Conservation (phyloP, 2,888 invertebrate genomes). For the Augochlorella aurata region DNA sequence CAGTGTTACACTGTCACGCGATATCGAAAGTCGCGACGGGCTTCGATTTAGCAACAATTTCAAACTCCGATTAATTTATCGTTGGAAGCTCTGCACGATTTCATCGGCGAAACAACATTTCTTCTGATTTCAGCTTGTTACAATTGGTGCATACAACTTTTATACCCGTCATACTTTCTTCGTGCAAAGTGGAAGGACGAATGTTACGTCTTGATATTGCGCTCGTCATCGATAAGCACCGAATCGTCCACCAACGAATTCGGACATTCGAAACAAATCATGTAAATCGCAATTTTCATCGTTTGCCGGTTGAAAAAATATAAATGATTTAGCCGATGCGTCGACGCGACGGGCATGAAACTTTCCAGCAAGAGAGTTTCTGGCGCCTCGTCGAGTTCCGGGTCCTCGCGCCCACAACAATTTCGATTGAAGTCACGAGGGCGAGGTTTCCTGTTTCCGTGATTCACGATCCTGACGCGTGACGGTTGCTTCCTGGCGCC, state of each 20-base stretch:
- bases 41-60: background rate
- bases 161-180: too few relatives aligned
- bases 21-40: background rate
- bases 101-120: too few relatives aligned
- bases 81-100: too few relatives aligned
- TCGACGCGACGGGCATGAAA: slow-evolving; percentile 4
- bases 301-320: background rate
- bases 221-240: too few relatives aligned
- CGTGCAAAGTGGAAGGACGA: too few relatives aligned
- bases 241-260: too few relatives aligned
- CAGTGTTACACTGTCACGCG: background rate
- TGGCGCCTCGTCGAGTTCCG: slow-evolving; percentile 62
- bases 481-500: slow-evolving; percentile 74
- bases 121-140: too few relatives aligned
- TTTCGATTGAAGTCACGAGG: slow-evolving; percentile 77
- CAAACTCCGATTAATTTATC: background rate
- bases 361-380: slow-evolving; percentile 25
- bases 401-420: slow-evolving; percentile 60
- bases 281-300: too few relatives aligned
- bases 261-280: too few relatives aligned
- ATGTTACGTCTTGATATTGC: too few relatives aligned
- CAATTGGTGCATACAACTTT: too few relatives aligned
- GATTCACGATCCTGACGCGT: slow-evolving; percentile 71
- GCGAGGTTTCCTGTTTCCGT: slow-evolving; percentile 77
- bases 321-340: background rate